Evolutionary conservation across 2,888 invertebrate genomes (phyloP), one percentile per base, ranked within the genome.

Genomic region (Thalpophila matura): DNA sequence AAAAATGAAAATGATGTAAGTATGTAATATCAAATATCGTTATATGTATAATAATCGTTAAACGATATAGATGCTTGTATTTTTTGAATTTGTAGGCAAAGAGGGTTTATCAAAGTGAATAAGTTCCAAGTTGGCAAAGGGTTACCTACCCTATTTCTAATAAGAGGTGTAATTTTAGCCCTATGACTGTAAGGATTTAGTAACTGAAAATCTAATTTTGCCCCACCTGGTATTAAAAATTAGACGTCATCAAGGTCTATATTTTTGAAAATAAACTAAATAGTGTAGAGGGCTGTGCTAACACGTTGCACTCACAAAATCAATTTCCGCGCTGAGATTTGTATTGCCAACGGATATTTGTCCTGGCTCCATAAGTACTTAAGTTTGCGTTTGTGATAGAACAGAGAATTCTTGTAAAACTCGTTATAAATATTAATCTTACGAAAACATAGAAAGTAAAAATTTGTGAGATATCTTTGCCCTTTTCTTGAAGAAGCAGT

Each of bases 311-410:
- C 10, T 40, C 5, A 22, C 7, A 42, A 66, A 66, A n/a, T 56
- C 35, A 66, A 56, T 47, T 67, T 64, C 58, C 31, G 26, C 0
- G 14, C 16, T 33, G 12, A 38, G 26, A 54, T 55, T 63, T 66
- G 27, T 29, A 57, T 54, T 1, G 42, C 20, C 26, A 22, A 20
- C 29, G 49, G 22, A 42, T 31, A 42, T 66, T 24, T 29, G 24
- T 26, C n/a, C 3, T 12, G 1, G 12, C 10, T 16, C n/a, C n/a
- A n/a, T 16, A 27, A 9, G 20, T 45, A 18, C 16, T 29, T 43
- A 24, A 53, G 27, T 14, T 33, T 10, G 4, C 9, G 3, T 5
- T 35, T 20, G 29, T 22, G 5, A 22, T 6, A 12, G 4, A 26
- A 10, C n/a, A 14, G 14, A n/a, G 6, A 33, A 3, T 4, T 33